Percentiles rank a stretch among this genome's conserved stretches.
Evolutionary conservation across 1,140 invertebrate genomes (phyloP).

Genomic region (Aphaenogaster floridana): DNA sequence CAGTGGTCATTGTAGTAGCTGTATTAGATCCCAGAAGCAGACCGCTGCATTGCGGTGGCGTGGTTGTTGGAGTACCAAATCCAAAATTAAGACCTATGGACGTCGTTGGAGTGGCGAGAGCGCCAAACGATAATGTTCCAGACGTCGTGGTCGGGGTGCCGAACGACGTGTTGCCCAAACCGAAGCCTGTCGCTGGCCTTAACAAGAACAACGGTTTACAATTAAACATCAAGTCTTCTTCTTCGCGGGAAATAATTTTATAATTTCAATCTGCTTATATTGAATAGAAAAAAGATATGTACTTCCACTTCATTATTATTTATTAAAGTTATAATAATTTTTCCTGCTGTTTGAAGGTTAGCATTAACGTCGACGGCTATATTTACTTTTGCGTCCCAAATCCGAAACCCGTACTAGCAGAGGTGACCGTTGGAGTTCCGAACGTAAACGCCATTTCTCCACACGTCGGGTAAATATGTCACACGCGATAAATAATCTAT

Average conservation of each 20-base stretch:
- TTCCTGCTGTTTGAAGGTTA: constrained; percentile 35
- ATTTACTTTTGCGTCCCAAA: constrained; percentile 79
- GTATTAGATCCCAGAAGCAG: constrained; percentile 69
- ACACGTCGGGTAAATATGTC: not conserved
- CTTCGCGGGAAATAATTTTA: not conserved
- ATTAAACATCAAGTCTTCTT: not conserved
- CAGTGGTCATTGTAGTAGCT: constrained; percentile 66
- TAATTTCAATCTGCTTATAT: not conserved
- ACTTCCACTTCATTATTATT: not conserved
- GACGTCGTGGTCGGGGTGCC: constrained; percentile 67
- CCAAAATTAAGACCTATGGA: constrained; percentile 77
- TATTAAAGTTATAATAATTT: not conserved
- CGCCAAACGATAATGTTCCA: constrained; percentile 68
- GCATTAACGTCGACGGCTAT: not conserved
- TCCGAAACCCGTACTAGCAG: constrained; percentile 75
- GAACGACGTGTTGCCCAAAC: constrained; percentile 72
- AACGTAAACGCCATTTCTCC: constrained; percentile 76
- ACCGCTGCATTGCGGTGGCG: constrained; percentile 46
- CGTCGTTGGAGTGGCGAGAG: constrained; percentile 64
- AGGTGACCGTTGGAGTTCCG: constrained; percentile 78
- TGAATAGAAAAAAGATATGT: not conserved
- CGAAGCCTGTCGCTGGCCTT: constrained; percentile 75
- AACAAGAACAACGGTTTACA: not conserved
- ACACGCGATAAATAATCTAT: constrained; percentile 6
- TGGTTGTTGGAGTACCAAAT: constrained; percentile 74